These are phyloP conservation scores for Aphelenchoides bicaudatus DNA, from an alignment of 2,888 invertebrate species.

Conservation along the genomic window DNA sequence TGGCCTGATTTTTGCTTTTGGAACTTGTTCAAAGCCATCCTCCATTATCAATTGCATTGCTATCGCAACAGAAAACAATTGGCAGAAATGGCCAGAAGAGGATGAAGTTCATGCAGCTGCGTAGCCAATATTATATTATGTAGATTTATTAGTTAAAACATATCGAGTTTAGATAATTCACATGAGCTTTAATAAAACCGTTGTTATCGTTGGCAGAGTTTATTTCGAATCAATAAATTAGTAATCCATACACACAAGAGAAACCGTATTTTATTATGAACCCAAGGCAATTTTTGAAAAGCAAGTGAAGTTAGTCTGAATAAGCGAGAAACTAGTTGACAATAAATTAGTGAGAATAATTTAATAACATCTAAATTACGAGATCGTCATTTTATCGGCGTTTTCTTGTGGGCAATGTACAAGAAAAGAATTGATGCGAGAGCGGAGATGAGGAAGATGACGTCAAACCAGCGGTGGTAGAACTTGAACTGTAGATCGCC, in stretches of 20 bases:
- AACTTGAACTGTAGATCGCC: conserved; percentile 97
- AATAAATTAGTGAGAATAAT: conserved; percentile 6
- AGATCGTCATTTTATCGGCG: conserved; percentile 32
- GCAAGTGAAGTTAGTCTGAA: background rate
- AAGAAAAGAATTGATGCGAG: conserved; percentile 89
- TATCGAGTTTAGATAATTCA: too few relatives aligned
- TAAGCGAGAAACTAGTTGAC: background rate
- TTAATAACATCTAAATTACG: too few relatives aligned
- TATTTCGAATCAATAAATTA: too few relatives aligned
- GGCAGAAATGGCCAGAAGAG: too few relatives aligned
- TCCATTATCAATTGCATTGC: conserved; percentile 73
- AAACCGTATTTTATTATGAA: too few relatives aligned
- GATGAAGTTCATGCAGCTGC: too few relatives aligned
- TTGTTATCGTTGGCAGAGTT: too few relatives aligned
- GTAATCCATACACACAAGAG: too few relatives aligned
- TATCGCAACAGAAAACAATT: background rate
- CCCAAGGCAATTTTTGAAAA: too few relatives aligned
- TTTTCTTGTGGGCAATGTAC: conserved; percentile 82
- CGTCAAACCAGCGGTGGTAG: conserved; percentile 99
- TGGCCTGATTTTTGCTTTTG: conserved; percentile 96
- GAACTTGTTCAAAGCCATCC: conserved; percentile 80
- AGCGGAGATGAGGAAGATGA: conserved; percentile 75
- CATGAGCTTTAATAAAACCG: too few relatives aligned
- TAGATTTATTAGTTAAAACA: too few relatives aligned
- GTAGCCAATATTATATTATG: too few relatives aligned